Evolutionary conservation across 2,113 vertebrate species (phyloP).

Genomic region (Leptobrachium leishanense): DNA sequence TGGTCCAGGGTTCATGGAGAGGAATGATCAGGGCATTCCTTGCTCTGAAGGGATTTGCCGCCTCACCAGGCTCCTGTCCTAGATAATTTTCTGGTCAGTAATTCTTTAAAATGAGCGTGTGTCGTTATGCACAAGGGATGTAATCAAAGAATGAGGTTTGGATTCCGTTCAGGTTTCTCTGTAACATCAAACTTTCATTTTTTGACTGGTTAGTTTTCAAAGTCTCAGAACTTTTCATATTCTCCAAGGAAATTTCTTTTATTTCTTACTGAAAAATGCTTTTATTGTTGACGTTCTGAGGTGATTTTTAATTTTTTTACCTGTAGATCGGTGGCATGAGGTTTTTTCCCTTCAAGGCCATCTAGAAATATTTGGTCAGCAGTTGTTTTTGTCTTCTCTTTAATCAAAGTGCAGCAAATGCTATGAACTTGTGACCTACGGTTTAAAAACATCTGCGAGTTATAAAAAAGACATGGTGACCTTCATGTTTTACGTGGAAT

Average conservation of each 20-base stretch:
- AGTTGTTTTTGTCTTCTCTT: slow-evolving; percentile 4
- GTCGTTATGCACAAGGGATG: slow-evolving; percentile 36
- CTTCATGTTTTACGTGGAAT: slow-evolving; percentile 22
- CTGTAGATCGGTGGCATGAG: too few relatives aligned
- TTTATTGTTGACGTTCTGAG: too few relatives aligned
- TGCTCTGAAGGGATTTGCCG: slow-evolving; percentile 50
- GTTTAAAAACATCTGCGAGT: slow-evolving; percentile 38
- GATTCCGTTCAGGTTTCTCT: slow-evolving; percentile 50
- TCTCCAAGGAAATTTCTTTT: too few relatives aligned
- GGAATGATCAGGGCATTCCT: slow-evolving; percentile 17
- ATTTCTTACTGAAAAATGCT: too few relatives aligned
- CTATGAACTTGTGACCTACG: slow-evolving; percentile 21
- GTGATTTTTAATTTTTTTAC: too few relatives aligned
- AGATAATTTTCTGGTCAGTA: slow-evolving; percentile 59
- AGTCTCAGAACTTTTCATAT: too few relatives aligned
- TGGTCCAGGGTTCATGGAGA: slow-evolving; percentile 41
- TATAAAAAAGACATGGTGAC: slow-evolving; percentile 43
- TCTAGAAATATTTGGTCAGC: neutral
- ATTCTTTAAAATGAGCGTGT: slow-evolving; percentile 58
- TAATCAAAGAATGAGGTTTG: slow-evolving; percentile 46
- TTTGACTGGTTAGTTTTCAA: too few relatives aligned
- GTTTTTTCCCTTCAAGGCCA: too few relatives aligned
- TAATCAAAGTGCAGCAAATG: slow-evolving; percentile 24
- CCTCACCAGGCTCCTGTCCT: slow-evolving; percentile 52
- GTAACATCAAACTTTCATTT: too few relatives aligned